Base-by-base conservation (phyloP, 2,113 vertebrate genomes). In the Vicugna pacos region DNA sequence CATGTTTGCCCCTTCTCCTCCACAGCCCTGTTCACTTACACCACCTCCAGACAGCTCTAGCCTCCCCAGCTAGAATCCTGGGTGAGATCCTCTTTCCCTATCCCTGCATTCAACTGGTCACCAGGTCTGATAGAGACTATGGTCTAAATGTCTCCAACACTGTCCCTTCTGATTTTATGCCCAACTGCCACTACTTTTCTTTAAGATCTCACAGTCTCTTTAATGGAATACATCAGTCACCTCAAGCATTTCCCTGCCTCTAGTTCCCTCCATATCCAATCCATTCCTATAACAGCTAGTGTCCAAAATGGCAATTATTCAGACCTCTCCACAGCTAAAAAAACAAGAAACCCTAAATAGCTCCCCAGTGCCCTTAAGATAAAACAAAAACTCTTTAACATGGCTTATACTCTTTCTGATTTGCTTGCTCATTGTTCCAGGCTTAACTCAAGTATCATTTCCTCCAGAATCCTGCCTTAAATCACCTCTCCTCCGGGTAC, bases 361-460 rank as follows among this genome's bases (percentile, higher is more conserved):
- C 54, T 82, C 38, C 54, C 15, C 14, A 64, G 11, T 22, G 17
- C 14, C 76, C 81, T 77, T 38, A 89, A 93, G 35, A 70, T 62
- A 64, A 95, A 94, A 75, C 58, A 82, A 89, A 93, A 54, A 52
- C 48, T 58, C 52, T 50, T 91, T 75, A 42, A 65, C 6, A 17
- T 89, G 52, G 58, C 42, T 69, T 70, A 64, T 11, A 13, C 28
- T n/a, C 20, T 89, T 89, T 96, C 52, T 52, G 70, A 69, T 91
- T 80, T 93, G 70, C 81, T 72, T 96, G 80, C 60, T 89, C n/a
- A 9, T 72, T 94, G 13, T 93, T 76, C n/a, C 26, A 81, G 60
- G 72, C 48, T 92, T 46, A 82, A 24, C 69, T 81, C 20, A 88
- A 69, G 58, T 5, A 30, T 84, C 32, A 48, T 60, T 20, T 65